Base-by-base conservation (phyloP, 2,797 vertebrate genomes). In the Gymnothorax javanicus region DNA sequence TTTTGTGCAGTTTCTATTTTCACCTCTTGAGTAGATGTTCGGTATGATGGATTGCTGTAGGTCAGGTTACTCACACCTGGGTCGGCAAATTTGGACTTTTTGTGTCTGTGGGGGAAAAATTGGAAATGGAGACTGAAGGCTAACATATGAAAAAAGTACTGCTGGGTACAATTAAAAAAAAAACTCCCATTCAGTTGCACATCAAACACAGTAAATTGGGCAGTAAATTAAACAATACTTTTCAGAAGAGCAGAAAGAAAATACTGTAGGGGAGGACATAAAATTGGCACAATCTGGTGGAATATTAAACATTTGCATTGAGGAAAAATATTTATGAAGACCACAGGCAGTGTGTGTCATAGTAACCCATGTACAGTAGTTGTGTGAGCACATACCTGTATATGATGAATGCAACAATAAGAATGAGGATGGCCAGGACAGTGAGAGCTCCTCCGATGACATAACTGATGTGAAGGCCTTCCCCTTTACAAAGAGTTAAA, bases 21-120 rank as follows among this genome's bases (percentile, higher is more conserved):
- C 82, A 99, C 98, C 90, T 99, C 98, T 89, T 99, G 99, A 0
- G 98, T 99, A 58, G 99, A 99, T 0, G 98, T 99, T 69, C 98
- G 95, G 89, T 99, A 99, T 0, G 98, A 99, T 7, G 99, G 98
- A 91, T 99, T 99, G 92, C 98, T 99, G 94, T 99, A 99, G 15
- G 98, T 99, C 86, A 99, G 94, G 91, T 98, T 99, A 87, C 97
- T 97, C 94, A 99, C 94, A 25, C 96, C 97, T 0, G 97, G 96
- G 85, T 99, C 99, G 0, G 97, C 97, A 88, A 99, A 97, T 95
- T 99, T 99, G 0, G 97, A 97, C 87, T 97, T 98, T 92, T 97
- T 99, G 92, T 98, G 98, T 91, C 98, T 99, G 91, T n/a, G 17
- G 2, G 43, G 59, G 64, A 8, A 33, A 15, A 54, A 43, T 43